Evolutionary conservation across 37 sponge, comb jelly and placozoan species (phyloP), one percentile per base, ranked within the genome.

Genomic region (Corticium candelabrum): DNA sequence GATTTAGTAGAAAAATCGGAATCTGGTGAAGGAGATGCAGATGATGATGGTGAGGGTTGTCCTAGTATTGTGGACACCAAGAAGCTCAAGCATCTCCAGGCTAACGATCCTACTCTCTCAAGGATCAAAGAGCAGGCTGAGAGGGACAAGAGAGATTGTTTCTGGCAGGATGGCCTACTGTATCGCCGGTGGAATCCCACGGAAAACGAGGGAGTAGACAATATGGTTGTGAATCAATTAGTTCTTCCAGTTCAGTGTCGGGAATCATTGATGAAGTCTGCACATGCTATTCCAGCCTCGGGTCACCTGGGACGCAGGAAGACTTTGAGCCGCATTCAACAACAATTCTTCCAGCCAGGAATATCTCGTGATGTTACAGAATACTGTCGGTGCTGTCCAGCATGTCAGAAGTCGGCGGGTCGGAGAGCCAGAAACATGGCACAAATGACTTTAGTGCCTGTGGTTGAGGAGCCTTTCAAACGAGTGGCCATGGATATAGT

Each of bases 291-390:
- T 11, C 62, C 21, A 21, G 21, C 21, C 15, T 11, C 62, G 62
- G 62, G 62, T 11, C 62, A 50, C 62, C 62, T 50, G 62, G 62
- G 62, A 11, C 62, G 62, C 62, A 50, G 62, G 62, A 50, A 50
- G 21, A 50, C 62, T 11, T 27, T 21, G 15, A 50, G 21, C 15
- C 62, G 62, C 11, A 50, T 50, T 21, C 15, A 11, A 21, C 15
- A 11, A 50, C 11, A 21, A 21, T 50, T 27, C 62, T 50, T 27
- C 62, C 21, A 21, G 62, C 62, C 62, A 21, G 62, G 62, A 50
- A 11, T 27, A 21, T 27, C 15, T 27, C 11, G 21, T 11, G 62
- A 50, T 50, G 62, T 50, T 11, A 21, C 62, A 21, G 62, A 50
- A 21, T 50, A 27, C 62, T 50, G 62, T 21, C 11, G 21, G 21